Percentiles rank a stretch among this genome's conserved stretches.
Evolutionary conservation across 2,113 vertebrate species (phyloP).

Genomic region (Sula dactylatra): DNA sequence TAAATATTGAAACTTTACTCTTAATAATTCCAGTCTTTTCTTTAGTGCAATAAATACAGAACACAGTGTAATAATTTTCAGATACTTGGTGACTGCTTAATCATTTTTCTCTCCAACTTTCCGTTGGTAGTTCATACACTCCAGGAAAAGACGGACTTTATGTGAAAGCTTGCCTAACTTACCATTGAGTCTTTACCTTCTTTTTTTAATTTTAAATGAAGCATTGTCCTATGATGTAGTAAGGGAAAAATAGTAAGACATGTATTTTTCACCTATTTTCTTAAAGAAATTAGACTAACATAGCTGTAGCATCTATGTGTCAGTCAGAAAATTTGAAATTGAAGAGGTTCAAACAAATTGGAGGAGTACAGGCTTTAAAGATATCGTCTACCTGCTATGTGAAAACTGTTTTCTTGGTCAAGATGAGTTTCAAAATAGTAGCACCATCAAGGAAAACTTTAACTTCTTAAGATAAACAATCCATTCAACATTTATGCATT

Average conservation of each 20-base stretch:
- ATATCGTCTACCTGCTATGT: background rate
- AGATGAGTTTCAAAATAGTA: background rate
- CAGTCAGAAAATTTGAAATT: background rate
- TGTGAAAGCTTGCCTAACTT: background rate
- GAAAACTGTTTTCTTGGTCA: background rate
- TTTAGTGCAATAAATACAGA: background rate
- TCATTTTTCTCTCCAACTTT: background rate
- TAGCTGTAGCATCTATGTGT: background rate
- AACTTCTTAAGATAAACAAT: background rate
- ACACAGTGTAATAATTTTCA: background rate
- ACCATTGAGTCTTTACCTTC: background rate
- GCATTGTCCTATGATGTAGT: background rate
- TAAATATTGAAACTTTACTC: background rate
- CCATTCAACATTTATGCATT: background rate
- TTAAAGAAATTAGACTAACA: background rate
- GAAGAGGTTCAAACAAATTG: background rate
- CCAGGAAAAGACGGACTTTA: background rate
- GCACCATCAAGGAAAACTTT: background rate
- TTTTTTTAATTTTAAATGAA: background rate
- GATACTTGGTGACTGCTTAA: background rate
- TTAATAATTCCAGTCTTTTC: background rate
- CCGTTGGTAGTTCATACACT: background rate
- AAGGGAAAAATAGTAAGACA: background rate
- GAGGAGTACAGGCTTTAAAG: background rate
- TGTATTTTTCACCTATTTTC: background rate